Base-by-base conservation (phyloP, 1,140 invertebrate species). In the Drosophila subobscura region DNA sequence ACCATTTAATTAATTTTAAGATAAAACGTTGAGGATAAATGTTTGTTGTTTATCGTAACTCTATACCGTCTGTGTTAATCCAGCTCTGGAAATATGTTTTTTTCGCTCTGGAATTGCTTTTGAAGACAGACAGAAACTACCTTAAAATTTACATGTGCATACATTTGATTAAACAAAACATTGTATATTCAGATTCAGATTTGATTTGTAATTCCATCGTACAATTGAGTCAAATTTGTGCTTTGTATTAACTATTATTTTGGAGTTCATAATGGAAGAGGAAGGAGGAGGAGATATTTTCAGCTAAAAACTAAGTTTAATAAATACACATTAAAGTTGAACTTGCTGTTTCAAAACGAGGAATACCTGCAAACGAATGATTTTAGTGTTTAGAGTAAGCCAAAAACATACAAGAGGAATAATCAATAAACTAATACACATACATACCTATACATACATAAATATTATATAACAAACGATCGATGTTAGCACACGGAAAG, bases 31-130 rank as follows among this genome's bases (percentile, higher is more conserved):
- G 37, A 81, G 72, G 68, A 75, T 74, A 88, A 88, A 67, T 65
- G 68, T 76, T 61, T 86, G 75, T 84, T 81, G 67, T 84, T 86
- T 88, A 78, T 83, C 74, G 54, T 79, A 86, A 88, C 79, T 83
- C 65, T 88, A 59, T 88, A 83, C 78, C 59, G 83, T 88, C 83
- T 88, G 78, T 88, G 83, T 88, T 88, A 88, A 86, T 78, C 75
- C 66, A 88, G 83, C 83, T 88, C 83, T 83, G 83, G 83, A 86
- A 84, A 73, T 80, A 46, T 68, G 67, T 88, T 78, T 61, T 73
- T 78, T 66, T 86, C 66, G 65, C 73, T 83, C 74, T 66, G 63
- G 57, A 66, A 57, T 49, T 77, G 67, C 53, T 72, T 81, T 85
- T 79, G 75, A 66, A 75, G 52, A 61, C 20, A 64, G 54, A 59